Evolutionary conservation across 1,140 invertebrate species (phyloP).

Genomic region (Cylas formicarius): DNA sequence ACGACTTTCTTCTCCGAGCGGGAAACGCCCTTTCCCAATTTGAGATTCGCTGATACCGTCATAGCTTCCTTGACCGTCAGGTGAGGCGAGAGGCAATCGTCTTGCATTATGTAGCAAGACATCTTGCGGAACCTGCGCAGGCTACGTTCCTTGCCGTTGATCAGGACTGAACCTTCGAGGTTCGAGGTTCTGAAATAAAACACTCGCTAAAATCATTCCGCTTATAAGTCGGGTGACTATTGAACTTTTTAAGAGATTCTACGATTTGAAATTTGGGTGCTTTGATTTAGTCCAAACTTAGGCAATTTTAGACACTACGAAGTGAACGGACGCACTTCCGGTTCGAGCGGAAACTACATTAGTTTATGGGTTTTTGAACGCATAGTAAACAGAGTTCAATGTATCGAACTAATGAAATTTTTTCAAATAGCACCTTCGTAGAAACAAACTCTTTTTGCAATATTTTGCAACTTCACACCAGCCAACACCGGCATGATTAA

Average conservation of each 20-base stretch:
- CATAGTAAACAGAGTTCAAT: no score
- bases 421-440: no score
- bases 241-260: neutral
- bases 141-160: conserved; percentile 81
- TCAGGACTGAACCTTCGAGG: conserved; percentile 66
- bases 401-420: no score
- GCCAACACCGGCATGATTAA: no score
- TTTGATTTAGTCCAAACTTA: no score
- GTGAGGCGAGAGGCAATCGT: conserved; percentile 82
- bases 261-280: neutral
- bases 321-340: no score
- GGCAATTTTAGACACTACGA: no score
- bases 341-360: no score
- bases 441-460: no score
- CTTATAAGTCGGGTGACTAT: neutral
- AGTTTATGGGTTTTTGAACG: no score
- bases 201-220: neutral
- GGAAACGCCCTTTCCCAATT: conserved; percentile 75
- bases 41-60: conserved; percentile 85
- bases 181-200: conserved; percentile 58
- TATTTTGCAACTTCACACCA: no score
- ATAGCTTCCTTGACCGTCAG: conserved; percentile 84
- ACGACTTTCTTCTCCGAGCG: conserved; percentile 68
- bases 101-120: conserved; percentile 95
- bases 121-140: conserved; percentile 81